Percentiles rank a stretch among this genome's conserved stretches.
Conservation (phyloP, 2,888 invertebrate species). For the Anthrax anthrax region DNA sequence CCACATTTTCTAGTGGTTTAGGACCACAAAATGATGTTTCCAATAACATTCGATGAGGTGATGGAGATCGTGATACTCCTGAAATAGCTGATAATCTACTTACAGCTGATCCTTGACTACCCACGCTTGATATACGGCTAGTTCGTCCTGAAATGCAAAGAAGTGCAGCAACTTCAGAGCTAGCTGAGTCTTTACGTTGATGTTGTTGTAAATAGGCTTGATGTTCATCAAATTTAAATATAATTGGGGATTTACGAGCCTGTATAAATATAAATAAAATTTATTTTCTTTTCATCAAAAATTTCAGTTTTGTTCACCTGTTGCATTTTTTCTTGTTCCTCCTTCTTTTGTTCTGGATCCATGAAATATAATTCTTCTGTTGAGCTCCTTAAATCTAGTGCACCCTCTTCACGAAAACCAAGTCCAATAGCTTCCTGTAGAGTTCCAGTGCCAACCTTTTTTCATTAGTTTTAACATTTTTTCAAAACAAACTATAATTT, state of each 20-base stretch:
- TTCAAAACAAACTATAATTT: slow-evolving; percentile 16
- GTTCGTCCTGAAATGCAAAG: slow-evolving; percentile 65
- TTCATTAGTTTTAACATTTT: slow-evolving; percentile 18
- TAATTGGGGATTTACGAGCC: slow-evolving; percentile 32
- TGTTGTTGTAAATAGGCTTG: slow-evolving; percentile 39
- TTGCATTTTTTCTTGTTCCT: slow-evolving; percentile 32
- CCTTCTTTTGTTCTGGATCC: slow-evolving; percentile 41
- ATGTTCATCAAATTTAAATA: slow-evolving; percentile 36
- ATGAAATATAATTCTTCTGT: slow-evolving; percentile 79
- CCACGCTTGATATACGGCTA: slow-evolving; percentile 67
- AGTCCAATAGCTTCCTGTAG: slow-evolving; percentile 37
- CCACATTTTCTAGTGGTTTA: slow-evolving; percentile 47
- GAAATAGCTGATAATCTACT: slow-evolving; percentile 43
- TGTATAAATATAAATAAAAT: slow-evolving; percentile 10
- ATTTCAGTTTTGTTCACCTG: slow-evolving; percentile 9
- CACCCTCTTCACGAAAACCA: slow-evolving; percentile 61
- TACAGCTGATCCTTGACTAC: slow-evolving; percentile 57
- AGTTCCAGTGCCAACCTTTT: slow-evolving; percentile 38
- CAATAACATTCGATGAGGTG: slow-evolving; percentile 79
- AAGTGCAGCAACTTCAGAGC: slow-evolving; percentile 61
- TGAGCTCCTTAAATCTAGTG: slow-evolving; percentile 71
- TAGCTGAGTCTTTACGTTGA: slow-evolving; percentile 57
- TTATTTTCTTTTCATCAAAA: not conserved
- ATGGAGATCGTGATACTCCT: slow-evolving; percentile 56
- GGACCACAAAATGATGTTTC: slow-evolving; percentile 86